Evolutionary conservation across 2,888 invertebrate genomes (phyloP).

Genomic region (Odontomyia ornata): DNA sequence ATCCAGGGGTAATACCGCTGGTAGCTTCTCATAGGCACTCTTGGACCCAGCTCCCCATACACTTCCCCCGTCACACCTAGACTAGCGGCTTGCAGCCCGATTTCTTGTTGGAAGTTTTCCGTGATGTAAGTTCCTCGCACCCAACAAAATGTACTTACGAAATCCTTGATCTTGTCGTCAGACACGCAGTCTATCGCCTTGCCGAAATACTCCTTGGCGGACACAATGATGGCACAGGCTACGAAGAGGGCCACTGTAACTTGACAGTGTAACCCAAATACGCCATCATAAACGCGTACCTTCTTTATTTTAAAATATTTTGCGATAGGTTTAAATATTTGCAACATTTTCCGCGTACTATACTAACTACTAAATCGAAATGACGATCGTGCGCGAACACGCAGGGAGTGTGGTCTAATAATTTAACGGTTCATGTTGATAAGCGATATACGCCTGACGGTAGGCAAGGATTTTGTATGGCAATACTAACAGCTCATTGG

Average conservation of each 20-base stretch:
- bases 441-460: no score
- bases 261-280: slow-evolving; percentile 80
- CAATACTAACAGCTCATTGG: no score
- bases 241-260: slow-evolving; percentile 76
- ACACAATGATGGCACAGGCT: slow-evolving; percentile 77
- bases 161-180: slow-evolving; percentile 67
- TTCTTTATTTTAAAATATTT: slow-evolving; percentile 70
- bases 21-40: slow-evolving; percentile 57
- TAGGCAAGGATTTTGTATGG: no score
- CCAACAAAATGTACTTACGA: slow-evolving; percentile 82
- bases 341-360: slow-evolving; percentile 71
- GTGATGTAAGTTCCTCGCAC: slow-evolving; percentile 77
- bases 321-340: slow-evolving; percentile 71
- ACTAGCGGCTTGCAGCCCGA: slow-evolving; percentile 64
- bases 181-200: slow-evolving; percentile 82
- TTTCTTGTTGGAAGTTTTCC: slow-evolving; percentile 43
- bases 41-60: slow-evolving; percentile 59
- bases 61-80: slow-evolving; percentile 57
- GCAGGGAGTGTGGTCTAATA: not conserved
- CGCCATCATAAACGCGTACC: slow-evolving; percentile 77
- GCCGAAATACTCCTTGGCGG: slow-evolving; percentile 85
- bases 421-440: not conserved
- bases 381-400: no score
- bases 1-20: slow-evolving; percentile 63
- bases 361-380: no score